Conservation (phyloP, 1,140 invertebrate species). For the Drosophila ananassae region DNA sequence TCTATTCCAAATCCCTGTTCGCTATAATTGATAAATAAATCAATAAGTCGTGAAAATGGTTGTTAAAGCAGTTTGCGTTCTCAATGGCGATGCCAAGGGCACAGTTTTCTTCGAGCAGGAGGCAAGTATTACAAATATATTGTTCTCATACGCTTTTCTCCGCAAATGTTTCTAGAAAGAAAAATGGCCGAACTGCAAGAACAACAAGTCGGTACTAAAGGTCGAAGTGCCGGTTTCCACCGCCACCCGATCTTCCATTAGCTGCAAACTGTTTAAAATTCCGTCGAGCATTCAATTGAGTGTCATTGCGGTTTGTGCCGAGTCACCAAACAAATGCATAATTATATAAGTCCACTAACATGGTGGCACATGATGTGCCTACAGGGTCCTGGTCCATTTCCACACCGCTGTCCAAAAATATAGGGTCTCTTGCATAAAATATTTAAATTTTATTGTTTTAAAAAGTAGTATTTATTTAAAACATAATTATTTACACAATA, state of each 20-base stretch:
- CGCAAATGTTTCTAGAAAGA: neutral
- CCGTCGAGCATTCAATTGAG: slow-evolving; percentile 42
- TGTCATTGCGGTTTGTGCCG: slow-evolving; percentile 35
- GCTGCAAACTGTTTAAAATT: slow-evolving; percentile 15
- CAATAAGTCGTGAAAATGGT: slow-evolving; percentile 79
- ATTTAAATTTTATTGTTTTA: no score
- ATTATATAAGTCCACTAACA: slow-evolving; percentile 64
- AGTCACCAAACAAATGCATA: slow-evolving; percentile 55
- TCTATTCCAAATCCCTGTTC: slow-evolving; percentile 1
- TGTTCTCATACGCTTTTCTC: neutral
- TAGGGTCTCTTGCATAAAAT: neutral
- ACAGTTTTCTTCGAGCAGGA: slow-evolving; percentile 91
- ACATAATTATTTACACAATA: no score
- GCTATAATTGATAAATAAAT: slow-evolving; percentile 13
- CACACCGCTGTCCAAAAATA: neutral
- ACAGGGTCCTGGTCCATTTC: neutral
- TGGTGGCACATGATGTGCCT: slow-evolving; percentile 4
- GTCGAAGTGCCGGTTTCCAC: slow-evolving; percentile 59
- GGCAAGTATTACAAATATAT: slow-evolving; percentile 84
- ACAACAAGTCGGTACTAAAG: slow-evolving; percentile 31
- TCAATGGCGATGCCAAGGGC: slow-evolving; percentile 93
- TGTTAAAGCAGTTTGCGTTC: slow-evolving; percentile 93
- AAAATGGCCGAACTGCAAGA: slow-evolving; percentile 32
- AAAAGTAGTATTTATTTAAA: neutral
- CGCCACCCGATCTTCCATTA: slow-evolving; percentile 1